Percentiles rank a stretch among this genome's conserved stretches.
These are phyloP conservation scores for Neopipo cinnamomea DNA, from an alignment of 2,113 vertebrate genomes.

Conservation along the genomic window DNA sequence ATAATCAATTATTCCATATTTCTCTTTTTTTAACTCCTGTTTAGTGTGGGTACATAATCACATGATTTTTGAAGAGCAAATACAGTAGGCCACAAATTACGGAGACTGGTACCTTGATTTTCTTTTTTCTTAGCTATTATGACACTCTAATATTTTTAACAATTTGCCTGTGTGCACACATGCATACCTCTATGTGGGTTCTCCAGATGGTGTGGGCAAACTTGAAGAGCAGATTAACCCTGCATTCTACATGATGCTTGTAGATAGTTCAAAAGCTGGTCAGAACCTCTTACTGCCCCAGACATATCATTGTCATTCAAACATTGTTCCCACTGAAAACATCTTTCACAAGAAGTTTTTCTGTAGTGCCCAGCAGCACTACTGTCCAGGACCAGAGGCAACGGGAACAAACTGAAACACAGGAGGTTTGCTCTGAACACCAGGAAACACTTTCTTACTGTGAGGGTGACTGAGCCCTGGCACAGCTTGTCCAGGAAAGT, in stretches of 20 bases:
- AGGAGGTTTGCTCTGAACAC: background rate
- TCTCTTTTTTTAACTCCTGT: background rate
- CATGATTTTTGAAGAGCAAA: background rate
- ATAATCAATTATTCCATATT: background rate
- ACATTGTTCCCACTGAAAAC: background rate
- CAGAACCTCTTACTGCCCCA: background rate
- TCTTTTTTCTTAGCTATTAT: background rate
- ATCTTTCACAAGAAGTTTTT: background rate
- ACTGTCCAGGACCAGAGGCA: background rate
- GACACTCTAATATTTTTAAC: background rate
- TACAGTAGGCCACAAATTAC: background rate
- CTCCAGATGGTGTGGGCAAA: background rate
- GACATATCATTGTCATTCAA: background rate
- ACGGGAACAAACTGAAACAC: background rate
- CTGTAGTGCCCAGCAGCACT: background rate
- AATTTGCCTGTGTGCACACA: background rate
- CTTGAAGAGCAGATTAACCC: background rate
- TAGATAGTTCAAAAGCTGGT: background rate
- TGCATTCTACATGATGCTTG: background rate
- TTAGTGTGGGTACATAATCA: background rate
- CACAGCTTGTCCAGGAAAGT: background rate
- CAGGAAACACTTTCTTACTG: background rate
- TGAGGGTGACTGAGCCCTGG: background rate
- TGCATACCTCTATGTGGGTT: background rate
- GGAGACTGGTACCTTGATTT: background rate